These are phyloP conservation scores for Erynnis tages DNA, from an alignment of 2,888 invertebrate genomes.

Conservation along the genomic window DNA sequence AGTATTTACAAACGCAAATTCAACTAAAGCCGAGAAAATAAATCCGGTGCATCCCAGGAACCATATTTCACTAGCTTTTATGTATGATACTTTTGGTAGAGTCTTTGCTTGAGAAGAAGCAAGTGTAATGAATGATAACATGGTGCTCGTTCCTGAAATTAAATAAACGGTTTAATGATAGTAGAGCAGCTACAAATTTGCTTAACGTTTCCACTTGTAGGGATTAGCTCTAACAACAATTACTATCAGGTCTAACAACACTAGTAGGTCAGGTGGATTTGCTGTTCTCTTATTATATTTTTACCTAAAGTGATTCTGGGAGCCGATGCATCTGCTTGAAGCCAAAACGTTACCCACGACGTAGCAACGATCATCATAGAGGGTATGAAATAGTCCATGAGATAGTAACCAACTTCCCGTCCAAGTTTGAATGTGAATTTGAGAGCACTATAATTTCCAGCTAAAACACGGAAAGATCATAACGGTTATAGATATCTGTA, in stretches of 20 bases:
- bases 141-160: constrained; percentile 88
- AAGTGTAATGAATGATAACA: constrained; percentile 93
- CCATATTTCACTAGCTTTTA: constrained; percentile 95
- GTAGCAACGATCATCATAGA: constrained; percentile 93
- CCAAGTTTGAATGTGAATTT: constrained; percentile 90
- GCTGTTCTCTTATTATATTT: not conserved
- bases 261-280: no score
- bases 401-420: constrained; percentile 91
- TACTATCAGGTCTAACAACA: no score
- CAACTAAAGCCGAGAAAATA: constrained; percentile 91
- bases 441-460: constrained; percentile 91
- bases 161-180: constrained; percentile 13
- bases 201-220: not conserved
- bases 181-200: constrained; percentile 17
- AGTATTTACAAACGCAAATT: constrained; percentile 94
- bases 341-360: constrained; percentile 95
- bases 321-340: constrained; percentile 92
- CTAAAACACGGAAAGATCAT: constrained; percentile 72
- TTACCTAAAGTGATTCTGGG: constrained; percentile 90
- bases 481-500: not conserved
- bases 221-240: not conserved
- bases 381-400: constrained; percentile 94
- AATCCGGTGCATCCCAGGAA: constrained; percentile 92
- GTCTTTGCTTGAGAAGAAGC: constrained; percentile 93
- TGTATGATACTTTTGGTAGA: constrained; percentile 93